These are phyloP conservation scores for Epizoanthus stellaris DNA, from an alignment of 92 coral and sea anemone species.

Conservation along the genomic window DNA sequence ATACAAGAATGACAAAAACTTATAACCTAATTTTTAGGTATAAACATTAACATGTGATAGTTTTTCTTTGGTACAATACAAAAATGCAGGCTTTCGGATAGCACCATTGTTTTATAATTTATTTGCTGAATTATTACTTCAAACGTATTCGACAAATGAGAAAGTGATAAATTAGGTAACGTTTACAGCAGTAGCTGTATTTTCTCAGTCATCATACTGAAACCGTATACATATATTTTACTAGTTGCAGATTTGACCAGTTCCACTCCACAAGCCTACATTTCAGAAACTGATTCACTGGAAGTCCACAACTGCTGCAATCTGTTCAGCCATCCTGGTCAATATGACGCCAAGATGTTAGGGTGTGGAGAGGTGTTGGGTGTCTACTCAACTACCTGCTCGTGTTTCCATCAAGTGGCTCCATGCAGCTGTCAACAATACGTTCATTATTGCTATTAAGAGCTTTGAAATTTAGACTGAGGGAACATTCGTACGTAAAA, in stretches of 20 bases:
- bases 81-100: too few species aligned
- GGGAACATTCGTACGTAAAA: background rate
- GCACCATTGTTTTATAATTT: too few species aligned
- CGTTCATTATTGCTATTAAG: background rate
- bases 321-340: background rate
- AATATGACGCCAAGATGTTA: background rate
- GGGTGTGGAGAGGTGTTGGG: background rate
- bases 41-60: too few species aligned
- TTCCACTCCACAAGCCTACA: background rate
- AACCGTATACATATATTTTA: background rate
- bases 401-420: conserved; percentile 18
- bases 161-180: too few species aligned
- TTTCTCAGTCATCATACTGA: too few species aligned
- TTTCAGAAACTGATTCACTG: background rate
- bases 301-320: background rate
- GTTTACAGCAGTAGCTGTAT: too few species aligned
- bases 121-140: too few species aligned
- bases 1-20: too few species aligned
- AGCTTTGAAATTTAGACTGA: background rate
- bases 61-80: too few species aligned
- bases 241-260: conserved; percentile 7
- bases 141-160: too few species aligned
- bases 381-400: background rate
- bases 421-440: background rate
- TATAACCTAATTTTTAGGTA: too few species aligned